Conservation (phyloP, 2,888 invertebrate genomes). For the Scrobipalpa costella region DNA sequence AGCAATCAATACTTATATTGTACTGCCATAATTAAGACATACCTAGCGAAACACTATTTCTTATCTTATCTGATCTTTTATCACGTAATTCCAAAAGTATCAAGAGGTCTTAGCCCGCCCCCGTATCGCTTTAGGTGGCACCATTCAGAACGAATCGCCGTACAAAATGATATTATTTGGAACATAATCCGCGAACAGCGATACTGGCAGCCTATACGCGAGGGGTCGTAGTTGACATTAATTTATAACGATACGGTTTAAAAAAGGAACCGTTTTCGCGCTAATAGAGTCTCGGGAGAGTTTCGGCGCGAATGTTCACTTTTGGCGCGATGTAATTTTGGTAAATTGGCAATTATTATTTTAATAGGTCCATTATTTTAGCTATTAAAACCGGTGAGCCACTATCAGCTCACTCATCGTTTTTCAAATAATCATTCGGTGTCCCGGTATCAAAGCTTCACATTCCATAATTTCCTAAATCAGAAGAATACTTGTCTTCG, state of each 20-base stretch:
- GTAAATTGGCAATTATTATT: conserved; percentile 10
- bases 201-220: conserved; percentile 76
- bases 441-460: too few relatives aligned
- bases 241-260: conserved; percentile 81
- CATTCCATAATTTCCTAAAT: too few relatives aligned
- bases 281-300: too few relatives aligned
- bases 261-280: conserved; percentile 73
- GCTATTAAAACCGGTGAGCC: neutral
- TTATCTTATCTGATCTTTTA: too few relatives aligned
- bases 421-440: too few relatives aligned
- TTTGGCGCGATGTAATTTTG: conserved; percentile 52
- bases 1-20: too few relatives aligned
- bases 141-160: conserved; percentile 80
- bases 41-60: too few relatives aligned
- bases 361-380: neutral
- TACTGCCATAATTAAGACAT: too few relatives aligned
- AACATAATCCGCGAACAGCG: conserved; percentile 80
- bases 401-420: neutral
- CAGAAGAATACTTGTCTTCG: too few relatives aligned
- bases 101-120: conserved; percentile 41
- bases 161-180: conserved; percentile 81
- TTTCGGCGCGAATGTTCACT: conserved; percentile 42
- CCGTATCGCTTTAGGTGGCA: conserved; percentile 56
- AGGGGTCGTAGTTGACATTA: conserved; percentile 74
- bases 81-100: too few relatives aligned